phyloP scores from a whole-genome alignment of 1,140 invertebrate genomes.

The Sarcophaga peregrina region DNA sequence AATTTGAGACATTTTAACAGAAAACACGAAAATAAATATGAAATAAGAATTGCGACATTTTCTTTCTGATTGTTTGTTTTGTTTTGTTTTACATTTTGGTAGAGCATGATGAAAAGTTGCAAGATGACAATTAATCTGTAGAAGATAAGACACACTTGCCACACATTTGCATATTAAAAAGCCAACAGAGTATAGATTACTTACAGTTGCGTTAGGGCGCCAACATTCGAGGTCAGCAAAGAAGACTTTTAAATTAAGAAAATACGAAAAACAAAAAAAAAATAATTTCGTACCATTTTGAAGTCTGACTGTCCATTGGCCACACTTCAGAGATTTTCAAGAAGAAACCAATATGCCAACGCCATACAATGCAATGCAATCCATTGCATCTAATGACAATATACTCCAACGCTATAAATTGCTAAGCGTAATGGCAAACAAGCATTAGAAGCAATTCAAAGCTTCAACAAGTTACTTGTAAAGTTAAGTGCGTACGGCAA shows the following conservation, averaged over 20 bases:
- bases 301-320: neutral
- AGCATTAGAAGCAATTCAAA: conserved; percentile 24
- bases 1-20: neutral
- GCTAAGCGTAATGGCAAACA: neutral
- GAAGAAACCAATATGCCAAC: neutral
- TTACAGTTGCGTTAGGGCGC: conserved; percentile 17
- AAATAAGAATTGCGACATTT: neutral
- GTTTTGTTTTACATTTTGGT: neutral
- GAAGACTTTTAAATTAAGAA: conserved; percentile 31
- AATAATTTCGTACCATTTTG: neutral
- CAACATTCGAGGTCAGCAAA: conserved; percentile 33
- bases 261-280: neutral
- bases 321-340: conserved; percentile 14
- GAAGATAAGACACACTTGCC: neutral
- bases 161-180: neutral
- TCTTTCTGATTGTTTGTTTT: too few relatives aligned
- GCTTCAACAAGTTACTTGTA: conserved; percentile 5
- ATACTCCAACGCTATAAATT: conserved; percentile 14
- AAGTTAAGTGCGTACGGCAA: neutral
- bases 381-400: neutral
- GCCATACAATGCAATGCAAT: too few relatives aligned
- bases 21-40: neutral
- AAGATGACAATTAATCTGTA: conserved; percentile 1
- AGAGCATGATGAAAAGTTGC: neutral
- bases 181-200: conserved; percentile 22